phyloP scores from a whole-genome alignment of 2,113 vertebrate species.

The Actenoides hombroni region DNA sequence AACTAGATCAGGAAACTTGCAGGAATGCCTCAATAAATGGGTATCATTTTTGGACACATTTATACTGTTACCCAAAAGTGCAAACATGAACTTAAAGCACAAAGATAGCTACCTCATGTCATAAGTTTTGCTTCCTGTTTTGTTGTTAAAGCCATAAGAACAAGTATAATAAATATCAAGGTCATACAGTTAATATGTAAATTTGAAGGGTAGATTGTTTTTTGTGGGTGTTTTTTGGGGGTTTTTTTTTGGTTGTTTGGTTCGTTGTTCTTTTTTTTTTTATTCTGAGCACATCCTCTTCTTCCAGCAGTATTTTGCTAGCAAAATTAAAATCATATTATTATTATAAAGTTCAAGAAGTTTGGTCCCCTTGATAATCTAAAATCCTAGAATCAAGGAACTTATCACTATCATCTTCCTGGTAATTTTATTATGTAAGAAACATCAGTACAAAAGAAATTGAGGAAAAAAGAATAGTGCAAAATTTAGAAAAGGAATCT shows the following conservation, averaged over 20 bases:
- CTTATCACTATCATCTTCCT: background rate
- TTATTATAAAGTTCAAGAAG: background rate
- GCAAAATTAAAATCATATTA: background rate
- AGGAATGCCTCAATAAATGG: background rate
- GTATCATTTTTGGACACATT: background rate
- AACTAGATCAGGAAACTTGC: background rate
- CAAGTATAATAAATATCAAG: background rate
- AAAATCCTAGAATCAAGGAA: background rate
- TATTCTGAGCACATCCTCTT: background rate
- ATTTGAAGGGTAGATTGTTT: background rate
- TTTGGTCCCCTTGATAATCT: background rate
- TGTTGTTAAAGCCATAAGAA: background rate
- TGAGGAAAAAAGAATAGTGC: background rate
- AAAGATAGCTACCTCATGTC: background rate
- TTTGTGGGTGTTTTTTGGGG: background rate
- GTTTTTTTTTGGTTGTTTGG: too few species aligned
- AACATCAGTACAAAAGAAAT: background rate
- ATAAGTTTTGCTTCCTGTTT: background rate
- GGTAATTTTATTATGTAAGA: background rate
- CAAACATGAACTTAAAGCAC: background rate
- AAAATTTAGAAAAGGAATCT: background rate
- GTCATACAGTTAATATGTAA: background rate
- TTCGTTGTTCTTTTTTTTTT: too few species aligned
- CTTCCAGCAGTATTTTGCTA: background rate
- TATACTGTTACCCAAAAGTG: background rate